phyloP scores from a whole-genome alignment of 2,113 vertebrate genomes.

The Trinectes maculatus region DNA sequence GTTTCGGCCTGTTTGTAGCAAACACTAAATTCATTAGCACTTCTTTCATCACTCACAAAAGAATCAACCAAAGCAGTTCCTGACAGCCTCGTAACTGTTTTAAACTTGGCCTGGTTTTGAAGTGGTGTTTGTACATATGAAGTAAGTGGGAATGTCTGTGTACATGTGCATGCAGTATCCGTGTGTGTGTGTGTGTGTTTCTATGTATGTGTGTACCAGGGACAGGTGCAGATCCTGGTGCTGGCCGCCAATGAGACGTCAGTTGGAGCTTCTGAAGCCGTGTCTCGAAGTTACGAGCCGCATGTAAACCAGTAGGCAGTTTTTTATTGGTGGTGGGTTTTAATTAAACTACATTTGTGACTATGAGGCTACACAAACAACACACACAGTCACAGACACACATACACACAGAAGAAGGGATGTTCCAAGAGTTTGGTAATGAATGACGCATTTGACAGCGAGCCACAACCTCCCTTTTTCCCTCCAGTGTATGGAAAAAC shows the following conservation, averaged over 20 bases:
- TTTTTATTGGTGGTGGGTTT: conserved; percentile 75
- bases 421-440: conserved; percentile 57
- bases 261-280: conserved; percentile 65
- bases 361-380: conserved; percentile 70
- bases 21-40: conserved; percentile 72
- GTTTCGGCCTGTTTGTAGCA: conserved; percentile 70
- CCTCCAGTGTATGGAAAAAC: conserved; percentile 43
- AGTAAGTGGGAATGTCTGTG: conserved; percentile 38
- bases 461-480: conserved; percentile 30
- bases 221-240: conserved; percentile 68
- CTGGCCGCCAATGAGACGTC: conserved; percentile 54
- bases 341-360: conserved; percentile 77
- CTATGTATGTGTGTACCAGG: conserved; percentile 17
- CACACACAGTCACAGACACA: conserved; percentile 3
- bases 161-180: conserved; percentile 33
- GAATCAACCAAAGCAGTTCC: conserved; percentile 65
- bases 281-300: conserved; percentile 64
- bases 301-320: conserved; percentile 64
- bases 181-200: conserved; percentile 9
- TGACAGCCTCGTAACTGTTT: conserved; percentile 54
- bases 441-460: conserved; percentile 66
- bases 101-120: conserved; percentile 58
- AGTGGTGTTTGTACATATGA: conserved; percentile 54
- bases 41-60: conserved; percentile 62
- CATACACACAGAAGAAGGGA: conserved; percentile 39